These are phyloP conservation scores for Patella caerulea DNA, from an alignment of 2,888 invertebrate species.

Conservation along the genomic window DNA sequence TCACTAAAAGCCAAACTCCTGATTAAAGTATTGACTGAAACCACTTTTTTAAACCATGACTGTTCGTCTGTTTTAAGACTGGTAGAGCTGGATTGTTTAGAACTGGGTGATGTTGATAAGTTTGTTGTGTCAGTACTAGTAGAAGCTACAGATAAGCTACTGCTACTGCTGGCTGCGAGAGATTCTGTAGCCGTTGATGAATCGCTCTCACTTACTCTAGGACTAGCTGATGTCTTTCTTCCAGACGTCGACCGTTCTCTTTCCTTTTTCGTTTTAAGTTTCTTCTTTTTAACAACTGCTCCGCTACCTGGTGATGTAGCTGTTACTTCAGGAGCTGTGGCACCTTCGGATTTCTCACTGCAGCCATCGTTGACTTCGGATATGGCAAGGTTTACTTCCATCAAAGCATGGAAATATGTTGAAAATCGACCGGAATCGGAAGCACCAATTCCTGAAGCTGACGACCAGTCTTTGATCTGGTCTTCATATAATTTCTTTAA, in stretches of 20 bases:
- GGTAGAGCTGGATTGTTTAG: constrained; percentile 28
- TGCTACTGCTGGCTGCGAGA: constrained; percentile 32
- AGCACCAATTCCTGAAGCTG: constrained; percentile 61
- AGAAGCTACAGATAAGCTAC: constrained; percentile 21
- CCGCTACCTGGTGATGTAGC: constrained; percentile 49
- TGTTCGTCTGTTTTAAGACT: constrained; percentile 57
- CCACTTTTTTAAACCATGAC: constrained; percentile 66
- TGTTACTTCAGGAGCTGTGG: constrained; percentile 28
- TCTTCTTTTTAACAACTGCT: constrained; percentile 63
- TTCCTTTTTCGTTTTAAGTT: constrained; percentile 63
- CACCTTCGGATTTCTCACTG: constrained; percentile 21
- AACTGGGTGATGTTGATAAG: constrained; percentile 15
- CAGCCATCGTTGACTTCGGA: constrained; percentile 52
- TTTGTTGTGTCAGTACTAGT: constrained; percentile 1
- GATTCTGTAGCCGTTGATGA: constrained; percentile 31
- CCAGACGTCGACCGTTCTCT: constrained; percentile 27
- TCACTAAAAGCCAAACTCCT: constrained; percentile 62
- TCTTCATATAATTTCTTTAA: constrained; percentile 65
- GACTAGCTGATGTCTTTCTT: constrained; percentile 1
- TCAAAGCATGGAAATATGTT: constrained; percentile 67
- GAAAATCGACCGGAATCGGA: constrained; percentile 66
- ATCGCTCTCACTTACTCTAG: constrained; percentile 28
- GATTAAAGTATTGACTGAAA: constrained; percentile 67
- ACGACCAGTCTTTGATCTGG: constrained; percentile 63
- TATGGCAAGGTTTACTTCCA: constrained; percentile 66